These are phyloP conservation scores for Cryptops parisi DNA, from an alignment of 2,888 invertebrate species.

Conservation along the genomic window DNA sequence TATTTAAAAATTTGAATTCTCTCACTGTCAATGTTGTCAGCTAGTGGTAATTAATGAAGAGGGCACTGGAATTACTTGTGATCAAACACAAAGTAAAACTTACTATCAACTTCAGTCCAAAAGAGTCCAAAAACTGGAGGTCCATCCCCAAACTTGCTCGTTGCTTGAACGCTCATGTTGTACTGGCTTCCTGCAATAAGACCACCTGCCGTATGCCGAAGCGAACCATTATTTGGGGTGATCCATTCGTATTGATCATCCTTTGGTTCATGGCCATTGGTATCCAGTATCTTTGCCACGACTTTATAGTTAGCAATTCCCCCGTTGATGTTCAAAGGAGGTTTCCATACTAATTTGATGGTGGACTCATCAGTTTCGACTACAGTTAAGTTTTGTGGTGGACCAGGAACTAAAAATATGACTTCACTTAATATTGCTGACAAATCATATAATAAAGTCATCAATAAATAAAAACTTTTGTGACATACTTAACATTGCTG, in stretches of 20 bases:
- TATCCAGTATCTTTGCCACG: conserved; percentile 20
- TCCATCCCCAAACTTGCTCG: conserved; percentile 40
- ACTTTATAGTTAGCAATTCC: conserved; percentile 34
- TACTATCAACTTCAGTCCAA: conserved; percentile 54
- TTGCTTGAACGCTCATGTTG: conserved; percentile 53
- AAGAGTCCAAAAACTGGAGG: conserved; percentile 38
- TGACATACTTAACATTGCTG: conserved; percentile 37
- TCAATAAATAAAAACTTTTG: conserved; percentile 1
- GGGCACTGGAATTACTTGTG: too few species aligned
- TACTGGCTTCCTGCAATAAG: conserved; percentile 61
- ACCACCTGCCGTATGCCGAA: conserved; percentile 30
- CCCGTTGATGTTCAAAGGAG: conserved; percentile 37
- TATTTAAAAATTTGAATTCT: neutral
- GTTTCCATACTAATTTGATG: conserved; percentile 36
- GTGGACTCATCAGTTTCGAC: conserved; percentile 47
- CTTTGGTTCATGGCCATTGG: conserved; percentile 24
- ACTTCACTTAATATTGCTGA: neutral
- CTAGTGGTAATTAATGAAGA: too few species aligned
- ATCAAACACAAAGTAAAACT: conserved; percentile 10
- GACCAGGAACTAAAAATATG: conserved; percentile 43
- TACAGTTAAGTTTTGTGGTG: conserved; percentile 47
- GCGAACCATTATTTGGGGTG: conserved; percentile 28
- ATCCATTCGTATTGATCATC: conserved; percentile 24
- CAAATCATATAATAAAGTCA: conserved; percentile 2
- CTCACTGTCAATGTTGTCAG: neutral